Conservation (phyloP, 2,888 invertebrate genomes). For the Cephus sareptanus region DNA sequence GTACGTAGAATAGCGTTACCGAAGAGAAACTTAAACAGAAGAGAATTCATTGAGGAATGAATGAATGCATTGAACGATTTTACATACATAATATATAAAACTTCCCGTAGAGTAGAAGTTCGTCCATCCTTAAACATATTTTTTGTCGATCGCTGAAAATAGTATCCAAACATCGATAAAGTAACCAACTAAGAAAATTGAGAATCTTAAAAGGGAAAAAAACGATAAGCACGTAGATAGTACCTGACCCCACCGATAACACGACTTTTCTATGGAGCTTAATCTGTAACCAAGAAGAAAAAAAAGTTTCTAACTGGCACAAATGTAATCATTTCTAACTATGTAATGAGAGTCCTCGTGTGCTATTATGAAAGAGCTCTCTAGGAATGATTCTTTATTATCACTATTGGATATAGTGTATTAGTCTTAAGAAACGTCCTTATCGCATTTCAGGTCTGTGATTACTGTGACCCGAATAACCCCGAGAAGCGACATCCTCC, state of each 20-base stretch:
- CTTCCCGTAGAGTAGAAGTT: background rate
- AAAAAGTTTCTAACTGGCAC: background rate
- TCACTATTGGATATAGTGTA: background rate
- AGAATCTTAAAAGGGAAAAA: background rate
- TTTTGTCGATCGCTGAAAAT: background rate
- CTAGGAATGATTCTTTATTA: background rate
- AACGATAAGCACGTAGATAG: background rate
- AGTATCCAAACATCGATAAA: background rate
- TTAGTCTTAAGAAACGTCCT: background rate
- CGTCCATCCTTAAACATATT: background rate
- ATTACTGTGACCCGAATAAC: constrained; percentile 83
- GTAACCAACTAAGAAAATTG: background rate
- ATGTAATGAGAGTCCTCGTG: background rate
- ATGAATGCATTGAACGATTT: background rate
- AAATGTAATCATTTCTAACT: background rate
- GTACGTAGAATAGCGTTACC: background rate
- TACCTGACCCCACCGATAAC: background rate
- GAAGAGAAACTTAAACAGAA: background rate
- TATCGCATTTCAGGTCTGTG: constrained; percentile 80
- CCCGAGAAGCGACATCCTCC: constrained; percentile 88
- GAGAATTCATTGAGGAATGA: background rate
- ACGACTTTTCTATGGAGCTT: background rate
- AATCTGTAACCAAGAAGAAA: background rate
- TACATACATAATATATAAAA: background rate
- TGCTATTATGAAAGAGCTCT: background rate